Evolutionary conservation across 2,113 vertebrate species (phyloP), one percentile per base, ranked within the genome.

Genomic region (Lepus europaeus): DNA sequence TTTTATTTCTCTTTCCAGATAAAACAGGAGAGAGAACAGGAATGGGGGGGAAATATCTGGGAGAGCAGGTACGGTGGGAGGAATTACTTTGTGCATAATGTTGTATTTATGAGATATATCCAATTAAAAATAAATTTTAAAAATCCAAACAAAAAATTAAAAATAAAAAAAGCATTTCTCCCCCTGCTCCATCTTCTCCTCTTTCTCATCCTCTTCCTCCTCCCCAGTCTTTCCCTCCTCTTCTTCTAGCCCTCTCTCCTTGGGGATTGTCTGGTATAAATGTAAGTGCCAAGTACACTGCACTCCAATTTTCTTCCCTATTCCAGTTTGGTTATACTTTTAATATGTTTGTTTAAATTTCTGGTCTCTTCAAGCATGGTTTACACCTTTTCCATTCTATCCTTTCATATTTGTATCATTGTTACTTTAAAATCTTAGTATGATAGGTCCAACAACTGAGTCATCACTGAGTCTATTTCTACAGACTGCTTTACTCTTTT

Each of bases 401-500:
- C 25, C 36, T 79, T 93, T 31, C 79, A 49, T 77, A 36, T 63
- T 72, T 49, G 9, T 31, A 29, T 31, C n/a, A 74, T 31, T 85
- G 4, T 39, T 77, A n/a, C 33, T 69, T 83, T 81, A 64, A 93
- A 88, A 23, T 73, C 36, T 59, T 86, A 10, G 0, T 64, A 14
- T 56, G 53, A n/a, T 73, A 9, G 33, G 17, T 73, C 36, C 36
- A 91, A 68, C 36, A 53, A 61, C 2, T 49, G 8, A 61, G 61
- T 59, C 33, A 76, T 59, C 29, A 78, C 33, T 68, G 33, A 82
- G 25, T 78, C 33, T 90, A 33, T 5, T 90, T 83, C 31, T 64
- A 76, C 33, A 53, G 31, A 87, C 29, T 66, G 14, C 64, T 88
- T 93, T 59, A 45, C 77, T 83, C 91, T 83, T 31, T 68, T n/a